Evolutionary conservation across 2,888 invertebrate genomes (phyloP).

Genomic region (Calameuta filiformis): DNA sequence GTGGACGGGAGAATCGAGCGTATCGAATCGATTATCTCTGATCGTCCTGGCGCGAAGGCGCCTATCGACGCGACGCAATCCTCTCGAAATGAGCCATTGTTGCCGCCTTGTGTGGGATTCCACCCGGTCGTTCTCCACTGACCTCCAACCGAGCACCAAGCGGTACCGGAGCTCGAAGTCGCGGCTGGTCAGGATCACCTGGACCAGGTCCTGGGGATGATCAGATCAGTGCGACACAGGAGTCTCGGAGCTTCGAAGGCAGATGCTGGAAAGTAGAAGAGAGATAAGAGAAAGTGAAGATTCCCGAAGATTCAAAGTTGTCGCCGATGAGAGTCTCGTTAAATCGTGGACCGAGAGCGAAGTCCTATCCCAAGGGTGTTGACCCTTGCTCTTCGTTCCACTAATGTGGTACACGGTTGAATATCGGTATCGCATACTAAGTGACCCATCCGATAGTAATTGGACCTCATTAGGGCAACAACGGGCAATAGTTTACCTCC

Average conservation of each 20-base stretch:
- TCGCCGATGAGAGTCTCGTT: constrained; percentile 33
- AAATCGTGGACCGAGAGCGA: constrained; percentile 17
- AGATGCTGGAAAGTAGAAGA: not conserved
- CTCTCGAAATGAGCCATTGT: constrained; percentile 11
- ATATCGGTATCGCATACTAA: constrained; percentile 56
- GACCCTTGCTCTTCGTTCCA: constrained; percentile 45
- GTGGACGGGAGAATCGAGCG: constrained; percentile 55
- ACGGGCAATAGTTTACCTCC: constrained; percentile 42
- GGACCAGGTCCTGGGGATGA: not conserved
- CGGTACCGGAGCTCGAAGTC: not conserved
- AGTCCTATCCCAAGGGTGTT: constrained; percentile 38
- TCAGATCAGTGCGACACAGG: not conserved
- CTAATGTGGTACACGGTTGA: constrained; percentile 48
- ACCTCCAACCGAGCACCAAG: not conserved
- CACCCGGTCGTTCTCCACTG: not conserved
- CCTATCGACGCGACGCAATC: constrained; percentile 21
- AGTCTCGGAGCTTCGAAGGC: not conserved
- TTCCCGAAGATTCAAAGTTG: not conserved
- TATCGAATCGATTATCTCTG: constrained; percentile 50
- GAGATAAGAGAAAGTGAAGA: not conserved
- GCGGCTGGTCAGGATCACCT: not conserved
- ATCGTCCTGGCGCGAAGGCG: constrained; percentile 40
- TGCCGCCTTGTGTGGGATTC: constrained; percentile 6
- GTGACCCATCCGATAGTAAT: constrained; percentile 59
- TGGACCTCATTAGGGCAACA: constrained; percentile 59